Percentiles rank a stretch among this genome's conserved stretches.
Conservation (phyloP, 2,113 vertebrate species). For the Apodemus sylvaticus region DNA sequence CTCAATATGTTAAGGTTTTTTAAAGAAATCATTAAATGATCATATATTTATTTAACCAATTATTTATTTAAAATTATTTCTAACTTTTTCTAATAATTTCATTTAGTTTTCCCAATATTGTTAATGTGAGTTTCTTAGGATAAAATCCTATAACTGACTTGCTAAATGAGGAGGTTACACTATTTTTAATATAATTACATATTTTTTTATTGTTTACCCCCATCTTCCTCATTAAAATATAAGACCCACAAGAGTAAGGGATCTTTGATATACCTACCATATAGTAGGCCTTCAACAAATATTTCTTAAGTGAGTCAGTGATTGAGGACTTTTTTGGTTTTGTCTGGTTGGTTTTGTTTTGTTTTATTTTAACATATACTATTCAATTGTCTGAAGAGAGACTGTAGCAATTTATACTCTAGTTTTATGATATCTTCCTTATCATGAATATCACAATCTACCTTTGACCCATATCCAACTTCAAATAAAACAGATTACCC, state of each 20-base stretch:
- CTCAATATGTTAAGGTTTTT: neutral
- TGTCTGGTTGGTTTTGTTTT: neutral
- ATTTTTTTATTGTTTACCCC: neutral
- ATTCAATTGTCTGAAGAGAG: constrained; percentile 31
- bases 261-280: neutral
- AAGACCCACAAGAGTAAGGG: neutral
- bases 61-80: constrained; percentile 27
- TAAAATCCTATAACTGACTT: constrained; percentile 50
- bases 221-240: neutral
- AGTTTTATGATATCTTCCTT: neutral
- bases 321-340: neutral
- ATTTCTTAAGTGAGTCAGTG: neutral
- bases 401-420: constrained; percentile 12
- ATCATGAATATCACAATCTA: neutral
- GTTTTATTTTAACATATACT: constrained; percentile 8
- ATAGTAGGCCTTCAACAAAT: neutral
- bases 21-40: neutral
- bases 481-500: constrained; percentile 32
- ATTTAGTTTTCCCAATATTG: neutral
- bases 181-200: constrained; percentile 26
- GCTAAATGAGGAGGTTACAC: neutral
- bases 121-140: neutral
- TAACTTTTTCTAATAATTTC: neutral
- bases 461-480: neutral
- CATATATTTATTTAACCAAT: constrained; percentile 11